Evolutionary conservation across 2,888 invertebrate genomes (phyloP), one percentile per base, ranked within the genome.

Genomic region (Thera britannica): DNA sequence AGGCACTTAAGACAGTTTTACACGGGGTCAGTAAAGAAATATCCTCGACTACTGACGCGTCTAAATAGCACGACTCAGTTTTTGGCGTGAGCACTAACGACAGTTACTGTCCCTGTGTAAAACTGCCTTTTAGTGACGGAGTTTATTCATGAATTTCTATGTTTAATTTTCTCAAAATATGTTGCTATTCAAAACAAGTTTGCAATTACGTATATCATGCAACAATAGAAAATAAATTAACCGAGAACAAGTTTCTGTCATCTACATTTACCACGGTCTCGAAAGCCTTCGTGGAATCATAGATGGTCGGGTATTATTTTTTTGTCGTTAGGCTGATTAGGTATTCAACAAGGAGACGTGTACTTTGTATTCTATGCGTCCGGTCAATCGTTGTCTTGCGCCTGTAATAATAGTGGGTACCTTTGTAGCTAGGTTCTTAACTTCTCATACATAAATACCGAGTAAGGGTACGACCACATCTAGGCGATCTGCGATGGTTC

Each of bases 291-390:
- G 70, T 36, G 62, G 74, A 71, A 73, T 67, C 69, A 60, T 72
- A 71, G 66, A 72, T 52, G 52, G 58, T 52, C 38, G 58, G 60
- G 60, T 61, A 59, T 62, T 64, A 65, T 63, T 67, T 70, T 73
- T 57, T 71, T 67, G 60, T 75, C 62, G 74, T 77, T 66, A 56
- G 62, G 65, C 74, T 68, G 71, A 68, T 79, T 74, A 67, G 70
- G 75, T 80, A 80, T 82, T 79, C 81, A 70, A 68, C 65, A 63
- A 68, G 65, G 72, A 70, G 72, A 77, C 74, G 60, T 65, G 68
- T 75, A 77, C 79, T 81, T 77, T 68, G 77, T 79, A 83, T 85
- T 80, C 83, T 75, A 74, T 68, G 55, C 73, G 73, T 68, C 60
- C 67, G 68, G 72, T 76, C 67, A 71, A 76, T 70, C 75, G 62